Evolutionary conservation across 2,797 vertebrate genomes (phyloP), one percentile per base, ranked within the genome.

Genomic region (Tenualosa ilisha): DNA sequence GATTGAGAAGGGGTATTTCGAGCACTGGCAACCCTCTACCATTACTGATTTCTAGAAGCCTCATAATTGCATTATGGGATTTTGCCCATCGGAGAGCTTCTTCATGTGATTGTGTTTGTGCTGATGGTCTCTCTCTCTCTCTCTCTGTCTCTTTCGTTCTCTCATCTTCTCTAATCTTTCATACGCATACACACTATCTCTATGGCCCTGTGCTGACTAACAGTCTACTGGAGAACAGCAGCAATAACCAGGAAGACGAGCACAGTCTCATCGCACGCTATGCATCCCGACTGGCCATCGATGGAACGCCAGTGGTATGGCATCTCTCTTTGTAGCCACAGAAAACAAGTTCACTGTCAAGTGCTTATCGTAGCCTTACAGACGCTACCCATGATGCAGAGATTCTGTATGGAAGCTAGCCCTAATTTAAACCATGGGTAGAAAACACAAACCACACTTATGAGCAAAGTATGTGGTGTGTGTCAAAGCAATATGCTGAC

Each of bases 251-350:
- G 90, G 98, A 99, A 90, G 98, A 99, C 92, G 98, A 99, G 59
- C 98, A 99, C 93, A 97, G 96, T 90, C 96, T 99, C 94, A 99
- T 99, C 84, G 97, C 98, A 92, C 98, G 98, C 93, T 99, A 99
- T 1, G 98, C 98, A 88, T 98, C 98, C 86, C 96, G 98, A 91
- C 95, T 99, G 94, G 98, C 98, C 91, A 97, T 97, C 89, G 98
- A 99, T 93, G 97, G 97, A 89, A 93, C 95, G 49, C 94, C 96
- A 86, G 94, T 93, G 93, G 98, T 99, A 96, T 98, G 97, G 96
- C 89, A 91, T 59, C 43, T 51, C 85, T 81, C 86, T 20, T 75
- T 79, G 17, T 43, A 43, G 63, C 24, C 8, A 53, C 51, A 53
- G 51, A 72, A 12, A 72, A 49, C 5, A 20, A 17, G 68, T 43